Evolutionary conservation across 2,113 vertebrate species (phyloP).

Genomic region (Strigops habroptila): DNA sequence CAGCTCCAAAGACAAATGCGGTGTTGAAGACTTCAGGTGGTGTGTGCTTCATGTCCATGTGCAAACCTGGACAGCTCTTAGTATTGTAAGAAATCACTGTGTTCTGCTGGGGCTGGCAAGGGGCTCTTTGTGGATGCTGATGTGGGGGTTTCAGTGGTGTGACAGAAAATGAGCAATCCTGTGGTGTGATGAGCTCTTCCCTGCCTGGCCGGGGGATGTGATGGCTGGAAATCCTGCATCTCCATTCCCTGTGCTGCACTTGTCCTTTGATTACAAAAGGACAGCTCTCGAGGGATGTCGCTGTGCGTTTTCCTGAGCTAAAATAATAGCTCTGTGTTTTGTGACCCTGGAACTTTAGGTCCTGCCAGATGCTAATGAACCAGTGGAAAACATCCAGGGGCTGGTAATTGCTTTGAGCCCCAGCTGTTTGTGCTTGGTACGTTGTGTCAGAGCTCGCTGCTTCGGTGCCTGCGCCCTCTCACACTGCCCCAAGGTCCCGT

Average conservation of each 20-base stretch:
- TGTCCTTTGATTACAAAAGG: conserved; percentile 25
- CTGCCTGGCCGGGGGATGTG: background rate
- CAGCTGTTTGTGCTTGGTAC: conserved; percentile 45
- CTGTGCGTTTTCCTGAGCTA: background rate
- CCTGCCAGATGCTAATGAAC: conserved; percentile 51
- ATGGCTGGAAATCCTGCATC: background rate
- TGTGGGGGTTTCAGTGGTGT: background rate
- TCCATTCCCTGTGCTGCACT: background rate
- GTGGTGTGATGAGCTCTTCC: background rate
- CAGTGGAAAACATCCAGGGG: conserved; percentile 35
- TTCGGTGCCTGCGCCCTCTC: background rate
- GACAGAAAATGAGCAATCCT: background rate
- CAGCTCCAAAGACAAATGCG: background rate
- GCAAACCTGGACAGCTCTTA: background rate
- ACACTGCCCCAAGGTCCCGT: background rate
- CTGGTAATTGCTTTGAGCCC: conserved; percentile 19
- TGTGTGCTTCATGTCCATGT: background rate
- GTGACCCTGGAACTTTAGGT: conserved; percentile 46
- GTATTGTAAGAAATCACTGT: background rate
- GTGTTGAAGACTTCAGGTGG: background rate
- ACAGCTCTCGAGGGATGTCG: conserved; percentile 13
- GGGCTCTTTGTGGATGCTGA: background rate
- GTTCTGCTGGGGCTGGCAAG: background rate
- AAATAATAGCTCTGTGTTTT: conserved; percentile 35
- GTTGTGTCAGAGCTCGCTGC: background rate